Evolutionary conservation across 64 coral and sea anemone genomes (phyloP), one percentile per base, ranked within the genome.

Genomic region (Montipora cactus): DNA sequence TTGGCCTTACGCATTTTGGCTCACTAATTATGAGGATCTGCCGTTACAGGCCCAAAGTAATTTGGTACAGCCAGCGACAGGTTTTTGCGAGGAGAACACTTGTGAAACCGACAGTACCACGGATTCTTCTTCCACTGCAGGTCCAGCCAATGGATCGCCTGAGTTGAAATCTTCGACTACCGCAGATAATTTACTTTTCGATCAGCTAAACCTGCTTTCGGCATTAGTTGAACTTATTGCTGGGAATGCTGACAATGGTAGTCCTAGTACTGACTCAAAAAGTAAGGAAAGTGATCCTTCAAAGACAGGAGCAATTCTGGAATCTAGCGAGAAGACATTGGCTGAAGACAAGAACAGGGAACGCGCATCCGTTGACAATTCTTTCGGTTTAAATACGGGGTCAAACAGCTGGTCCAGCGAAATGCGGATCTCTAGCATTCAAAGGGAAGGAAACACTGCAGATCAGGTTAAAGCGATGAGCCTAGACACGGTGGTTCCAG

Each of bases 1-100:
- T 45, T 90, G 88, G 88, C 75, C 88, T 45, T 90, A 90, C 46
- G 75, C 67, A 67, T 62, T 21, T 3, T 90, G 88, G 88, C 18
- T 0, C 5, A 45, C 74, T 12, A 90, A 90, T 58, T 79, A 78
- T 68, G 8, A 13, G 45, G 76, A 79, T 76, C 87, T 62, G 75
- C 16, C 21, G 45, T 77, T 10, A 44, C 49, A 78, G 44, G 59
- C 4, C 13, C 59, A 64, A 64, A 12, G 13, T 64, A 64, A 64
- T 64, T 18, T 15, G 59, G 59, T 64, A 64, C 8, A 64, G 3
- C 59, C 9, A 64, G 59, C 13, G 59, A 14, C 59, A 15, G 3
- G 59, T 8, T 64, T 12, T 64, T 14, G 59, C 10, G 59, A 64
- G 9, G 7, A 0, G 59, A 12, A 64, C 9, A 64, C 13, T 64